Evolutionary conservation across 2,888 invertebrate species (phyloP).

Genomic region (Drosophila ustulata): DNA sequence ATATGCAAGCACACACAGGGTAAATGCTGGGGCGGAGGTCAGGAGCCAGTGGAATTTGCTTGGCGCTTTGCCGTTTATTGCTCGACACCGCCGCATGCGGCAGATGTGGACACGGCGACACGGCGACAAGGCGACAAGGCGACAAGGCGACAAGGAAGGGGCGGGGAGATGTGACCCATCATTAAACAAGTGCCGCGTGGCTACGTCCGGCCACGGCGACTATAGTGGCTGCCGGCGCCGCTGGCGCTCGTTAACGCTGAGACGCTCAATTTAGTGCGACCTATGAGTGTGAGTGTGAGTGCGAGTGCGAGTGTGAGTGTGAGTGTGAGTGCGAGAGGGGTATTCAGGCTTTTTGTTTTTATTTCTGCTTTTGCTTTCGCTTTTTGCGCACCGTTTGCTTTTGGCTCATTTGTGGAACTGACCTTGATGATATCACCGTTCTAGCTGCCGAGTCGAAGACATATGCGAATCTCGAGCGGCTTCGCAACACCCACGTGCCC

Average conservation of each 20-base stretch:
- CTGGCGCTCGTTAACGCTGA: slow-evolving; percentile 71
- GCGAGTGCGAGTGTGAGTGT: slow-evolving; percentile 1
- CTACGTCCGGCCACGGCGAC: slow-evolving; percentile 70
- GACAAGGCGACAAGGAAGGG: slow-evolving; percentile 19
- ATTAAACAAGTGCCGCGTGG: slow-evolving; percentile 71
- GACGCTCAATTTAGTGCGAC: slow-evolving; percentile 76
- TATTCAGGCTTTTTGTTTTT: slow-evolving; percentile 39
- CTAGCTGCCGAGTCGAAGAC: slow-evolving; percentile 48
- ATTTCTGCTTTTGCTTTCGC: slow-evolving; percentile 3
- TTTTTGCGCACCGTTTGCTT: slow-evolving; percentile 55
- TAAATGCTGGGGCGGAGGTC: slow-evolving; percentile 2
- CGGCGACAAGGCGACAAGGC: slow-evolving; percentile 5
- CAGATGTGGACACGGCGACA: slow-evolving; percentile 36
- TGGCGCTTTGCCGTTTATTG: slow-evolving; percentile 69
- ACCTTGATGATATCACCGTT: slow-evolving; percentile 77
- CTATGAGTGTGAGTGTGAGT: slow-evolving; percentile 12
- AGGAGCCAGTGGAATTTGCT: slow-evolving; percentile 37
- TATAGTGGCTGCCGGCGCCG: slow-evolving; percentile 59
- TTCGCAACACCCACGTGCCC: slow-evolving; percentile 46
- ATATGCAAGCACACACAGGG: slow-evolving; percentile 33
- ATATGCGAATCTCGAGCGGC: slow-evolving; percentile 62
- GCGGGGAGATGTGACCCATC: slow-evolving; percentile 50
- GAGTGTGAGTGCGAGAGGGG: slow-evolving; percentile 9
- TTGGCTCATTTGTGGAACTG: slow-evolving; percentile 59
- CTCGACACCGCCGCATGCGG: slow-evolving; percentile 66